Conservation (phyloP, 2,113 vertebrate genomes). For the Laticauda colubrina region DNA sequence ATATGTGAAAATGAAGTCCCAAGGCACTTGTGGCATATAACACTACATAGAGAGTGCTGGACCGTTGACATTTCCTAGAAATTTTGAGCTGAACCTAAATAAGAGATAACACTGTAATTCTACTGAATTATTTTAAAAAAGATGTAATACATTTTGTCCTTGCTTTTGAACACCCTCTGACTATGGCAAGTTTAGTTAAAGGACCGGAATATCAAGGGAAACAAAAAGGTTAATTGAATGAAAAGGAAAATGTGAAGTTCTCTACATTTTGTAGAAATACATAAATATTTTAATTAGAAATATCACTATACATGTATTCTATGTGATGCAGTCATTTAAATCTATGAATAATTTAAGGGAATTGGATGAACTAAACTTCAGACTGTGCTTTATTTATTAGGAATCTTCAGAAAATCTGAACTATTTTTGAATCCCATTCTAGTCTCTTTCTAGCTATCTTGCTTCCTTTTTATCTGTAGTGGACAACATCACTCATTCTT, state of each 20-base stretch:
- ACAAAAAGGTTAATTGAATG: background rate
- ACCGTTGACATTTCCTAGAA: slow-evolving; percentile 78
- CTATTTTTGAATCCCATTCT: background rate
- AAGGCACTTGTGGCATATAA: slow-evolving; percentile 46
- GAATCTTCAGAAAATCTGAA: background rate
- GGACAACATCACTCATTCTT: background rate
- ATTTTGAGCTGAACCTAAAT: slow-evolving; percentile 60
- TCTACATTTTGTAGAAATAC: background rate
- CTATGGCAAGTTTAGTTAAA: slow-evolving; percentile 50
- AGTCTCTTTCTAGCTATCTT: background rate
- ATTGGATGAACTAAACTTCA: background rate
- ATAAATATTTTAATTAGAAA: background rate
- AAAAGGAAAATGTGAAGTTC: background rate
- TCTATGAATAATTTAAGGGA: background rate
- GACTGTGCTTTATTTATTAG: background rate
- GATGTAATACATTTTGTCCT: slow-evolving; percentile 71
- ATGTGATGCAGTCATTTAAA: background rate
- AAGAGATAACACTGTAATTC: slow-evolving; percentile 72
- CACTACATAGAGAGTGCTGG: slow-evolving; percentile 63
- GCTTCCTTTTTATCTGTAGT: background rate
- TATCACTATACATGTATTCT: background rate
- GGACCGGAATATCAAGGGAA: background rate
- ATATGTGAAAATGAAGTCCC: slow-evolving; percentile 65
- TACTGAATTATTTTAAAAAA: slow-evolving; percentile 57
- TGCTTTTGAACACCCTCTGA: slow-evolving; percentile 63